Conservation (phyloP, 2,113 vertebrate genomes). For the Neodon shergylaensis region DNA sequence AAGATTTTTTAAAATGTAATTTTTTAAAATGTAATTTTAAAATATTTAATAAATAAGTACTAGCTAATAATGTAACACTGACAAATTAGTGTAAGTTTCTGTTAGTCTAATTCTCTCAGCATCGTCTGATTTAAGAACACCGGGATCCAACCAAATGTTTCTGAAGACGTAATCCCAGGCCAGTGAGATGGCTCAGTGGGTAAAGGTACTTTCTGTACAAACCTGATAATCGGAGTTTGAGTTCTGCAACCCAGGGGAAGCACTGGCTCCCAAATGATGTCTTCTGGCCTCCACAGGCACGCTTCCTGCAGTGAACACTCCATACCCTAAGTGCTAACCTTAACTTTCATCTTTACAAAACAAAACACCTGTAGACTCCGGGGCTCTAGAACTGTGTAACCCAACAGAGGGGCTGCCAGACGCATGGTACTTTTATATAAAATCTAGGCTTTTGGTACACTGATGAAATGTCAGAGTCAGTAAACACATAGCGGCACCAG, state of each 20-base stretch:
- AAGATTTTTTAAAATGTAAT: background rate
- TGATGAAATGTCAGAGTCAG: background rate
- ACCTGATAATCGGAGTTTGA: background rate
- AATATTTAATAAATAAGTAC: background rate
- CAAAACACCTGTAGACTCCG: background rate
- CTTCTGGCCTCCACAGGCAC: background rate
- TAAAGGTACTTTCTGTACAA: background rate
- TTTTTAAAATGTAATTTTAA: background rate
- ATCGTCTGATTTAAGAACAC: background rate
- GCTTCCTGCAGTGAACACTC: background rate
- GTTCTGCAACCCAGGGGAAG: background rate
- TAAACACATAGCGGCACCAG: background rate
- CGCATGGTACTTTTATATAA: background rate
- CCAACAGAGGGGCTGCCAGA: background rate
- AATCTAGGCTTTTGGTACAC: background rate
- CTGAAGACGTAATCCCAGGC: slow-evolving; percentile 82
- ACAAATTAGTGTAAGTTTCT: background rate
- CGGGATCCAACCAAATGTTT: slow-evolving; percentile 83
- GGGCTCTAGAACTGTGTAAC: background rate
- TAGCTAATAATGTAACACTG: background rate
- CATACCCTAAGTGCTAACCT: background rate
- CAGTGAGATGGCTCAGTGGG: background rate
- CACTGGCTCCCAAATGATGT: background rate
- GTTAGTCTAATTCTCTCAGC: background rate
- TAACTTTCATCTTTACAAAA: background rate